A percentile compares a stretch with the other conserved stretches of the same genome.
Conservation (phyloP, 1,140 invertebrate species). For the Drosophila pandora region DNA sequence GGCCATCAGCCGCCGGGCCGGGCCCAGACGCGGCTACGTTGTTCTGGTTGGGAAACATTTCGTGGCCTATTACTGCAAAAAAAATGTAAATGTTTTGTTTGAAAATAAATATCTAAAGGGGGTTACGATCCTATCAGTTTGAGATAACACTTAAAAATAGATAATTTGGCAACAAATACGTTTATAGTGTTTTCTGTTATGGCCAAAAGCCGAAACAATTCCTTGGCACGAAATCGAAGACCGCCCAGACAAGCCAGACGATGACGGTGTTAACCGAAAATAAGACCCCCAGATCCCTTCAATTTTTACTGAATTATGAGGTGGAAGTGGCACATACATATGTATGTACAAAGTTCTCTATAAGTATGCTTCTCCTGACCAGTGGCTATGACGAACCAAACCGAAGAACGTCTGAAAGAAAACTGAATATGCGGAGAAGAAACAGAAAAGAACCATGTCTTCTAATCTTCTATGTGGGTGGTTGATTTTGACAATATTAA, state of each 20-base stretch:
- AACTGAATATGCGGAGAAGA: slow-evolving; percentile 14
- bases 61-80: slow-evolving; percentile 59
- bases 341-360: neutral
- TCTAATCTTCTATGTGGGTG: slow-evolving; percentile 14
- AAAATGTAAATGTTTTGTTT: neutral
- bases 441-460: neutral
- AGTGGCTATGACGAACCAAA: slow-evolving; percentile 20
- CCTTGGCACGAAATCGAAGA: slow-evolving; percentile 49
- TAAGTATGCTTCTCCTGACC: slow-evolving; percentile 7
- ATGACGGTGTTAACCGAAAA: slow-evolving; percentile 66
- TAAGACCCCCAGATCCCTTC: slow-evolving; percentile 39
- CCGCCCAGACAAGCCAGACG: slow-evolving; percentile 27
- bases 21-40: slow-evolving; percentile 59
- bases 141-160: neutral
- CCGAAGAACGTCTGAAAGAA: slow-evolving; percentile 7
- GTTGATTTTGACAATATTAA: slow-evolving; percentile 14
- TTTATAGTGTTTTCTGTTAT: slow-evolving; percentile 3
- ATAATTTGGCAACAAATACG: neutral
- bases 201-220: slow-evolving; percentile 21
- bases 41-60: slow-evolving; percentile 81
- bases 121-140: neutral
- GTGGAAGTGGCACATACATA: neutral
- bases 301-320: slow-evolving; percentile 10
- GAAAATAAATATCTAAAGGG: neutral
- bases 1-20: slow-evolving; percentile 45